A percentile compares a stretch with the other conserved stretches of the same genome.
These are phyloP conservation scores for Lerista edwardsae DNA, from an alignment of 2,797 vertebrate species.

Conservation along the genomic window DNA sequence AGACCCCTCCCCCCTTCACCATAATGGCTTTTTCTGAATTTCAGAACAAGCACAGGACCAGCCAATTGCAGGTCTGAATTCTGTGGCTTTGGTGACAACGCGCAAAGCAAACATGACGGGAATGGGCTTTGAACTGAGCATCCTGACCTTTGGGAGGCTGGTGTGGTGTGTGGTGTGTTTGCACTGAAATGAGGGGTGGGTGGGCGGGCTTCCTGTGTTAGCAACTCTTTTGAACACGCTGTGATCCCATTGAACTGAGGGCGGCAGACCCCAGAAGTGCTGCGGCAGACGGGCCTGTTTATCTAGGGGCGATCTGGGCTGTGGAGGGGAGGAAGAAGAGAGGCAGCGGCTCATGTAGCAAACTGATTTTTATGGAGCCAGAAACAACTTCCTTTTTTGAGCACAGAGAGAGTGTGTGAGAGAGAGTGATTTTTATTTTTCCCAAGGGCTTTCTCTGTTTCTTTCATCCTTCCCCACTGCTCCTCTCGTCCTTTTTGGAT, in stretches of 20 bases:
- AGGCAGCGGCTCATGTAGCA: slow-evolving; percentile 7
- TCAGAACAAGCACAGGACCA: too few relatives aligned
- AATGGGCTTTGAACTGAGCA: not conserved
- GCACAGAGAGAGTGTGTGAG: slow-evolving; percentile 30
- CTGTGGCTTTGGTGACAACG: not conserved
- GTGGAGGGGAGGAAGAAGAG: not conserved
- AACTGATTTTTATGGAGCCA: slow-evolving; percentile 35
- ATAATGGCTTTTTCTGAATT: too few relatives aligned
- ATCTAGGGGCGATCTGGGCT: not conserved
- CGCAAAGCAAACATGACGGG: not conserved
- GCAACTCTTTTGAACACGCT: fast-evolving
- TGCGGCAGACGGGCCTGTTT: not conserved
- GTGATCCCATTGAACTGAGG: not conserved
- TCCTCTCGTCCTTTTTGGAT: not conserved
- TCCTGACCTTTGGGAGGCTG: not conserved
- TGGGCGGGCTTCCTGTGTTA: not conserved
- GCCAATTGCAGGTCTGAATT: not conserved
- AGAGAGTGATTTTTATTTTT: slow-evolving; percentile 12
- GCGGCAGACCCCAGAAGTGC: not conserved
- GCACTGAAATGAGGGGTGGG: not conserved
- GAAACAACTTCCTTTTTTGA: not conserved
- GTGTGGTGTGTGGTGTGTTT: not conserved
- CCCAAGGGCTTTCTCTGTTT: slow-evolving; percentile 50
- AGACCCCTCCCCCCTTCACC: not conserved
- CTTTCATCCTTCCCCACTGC: slow-evolving; percentile 17